Evolutionary conservation across 2,797 vertebrate genomes (phyloP), one percentile per base, ranked within the genome.

Genomic region (Petrocephalus schoutedeni): DNA sequence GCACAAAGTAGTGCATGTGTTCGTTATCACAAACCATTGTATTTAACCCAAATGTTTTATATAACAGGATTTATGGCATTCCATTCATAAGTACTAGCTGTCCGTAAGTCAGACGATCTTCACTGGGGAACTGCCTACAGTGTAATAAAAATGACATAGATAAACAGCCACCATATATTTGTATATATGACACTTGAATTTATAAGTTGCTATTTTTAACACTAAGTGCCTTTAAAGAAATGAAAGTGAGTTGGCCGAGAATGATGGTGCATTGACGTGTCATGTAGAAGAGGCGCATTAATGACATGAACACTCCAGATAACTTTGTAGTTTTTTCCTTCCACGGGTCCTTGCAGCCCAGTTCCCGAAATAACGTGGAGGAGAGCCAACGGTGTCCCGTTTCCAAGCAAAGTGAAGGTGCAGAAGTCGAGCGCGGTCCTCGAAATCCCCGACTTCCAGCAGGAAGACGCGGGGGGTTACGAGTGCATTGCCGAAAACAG

Each of bases 311-410:
- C 54, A 58, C 56, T 58, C 54, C 54, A 58, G 53, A 86, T 41
- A 59, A 86, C 84, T 58, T 3, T 86, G 32, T n/a, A 14, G n/a
- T 54, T 54, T 54, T 54, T 36, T 58, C 23, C 12, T 57, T 58
- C 57, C 19, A 59, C 77, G 51, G 36, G 36, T 36, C 21, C 19
- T 92, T 92, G 67, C 92, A 99, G 98, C 92, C 98, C 98, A 0
- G 96, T 99, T 83, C 98, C 98, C 89, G 96, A 96, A 94, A 98
- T 99, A 93, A 97, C 95, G 89, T 99, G 98, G 98, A 96, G 97
- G 91, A 96, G 97, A 95, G 96, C 95, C 14, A 98, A 97, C 16
- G 97, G 97, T 0, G 93, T 97, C 89, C 96, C 97, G 0, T 97
- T 99, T 89, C 95, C 97, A 41, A 96, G 94, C 89, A 99, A 98